Evolutionary conservation across 2,888 invertebrate genomes (phyloP), one percentile per base, ranked within the genome.

Genomic region (Antheraea yamamai): DNA sequence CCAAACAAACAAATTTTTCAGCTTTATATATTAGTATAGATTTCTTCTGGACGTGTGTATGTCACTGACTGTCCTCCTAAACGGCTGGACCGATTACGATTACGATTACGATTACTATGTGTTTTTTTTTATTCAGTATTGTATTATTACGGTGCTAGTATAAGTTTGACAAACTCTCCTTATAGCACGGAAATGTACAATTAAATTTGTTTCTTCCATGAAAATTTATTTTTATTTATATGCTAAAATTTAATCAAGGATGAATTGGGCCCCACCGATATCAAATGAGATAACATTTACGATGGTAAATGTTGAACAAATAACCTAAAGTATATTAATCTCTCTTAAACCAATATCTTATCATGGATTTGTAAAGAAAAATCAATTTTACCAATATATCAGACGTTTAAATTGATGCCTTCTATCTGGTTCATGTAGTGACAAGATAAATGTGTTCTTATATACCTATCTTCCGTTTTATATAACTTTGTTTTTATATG

Each of bases 401-500:
- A 39, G 8, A 39, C 39, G 39, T 70, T 39, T 20, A 39, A 70
- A 39, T 70, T 39, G 35, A 70, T 70, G n/a, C 70, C 39, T 35
- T n/a, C n/a, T 70, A n/a, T 39, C 35, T n/a, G 70, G 35, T 70
- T 70, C n/a, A 39, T 39, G 39, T 70, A n/a, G 10, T 23, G 39
- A 39, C 20, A 70, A 39, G 39, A 70, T 70, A 70, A 10, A n/a
- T 10, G 35, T n/a, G 20, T 35, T 39, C 20, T 6, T 39, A 39
- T 39, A 39, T 70, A 20, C n/a, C 39, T 39, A 18, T 68, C 7
- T 35, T 68, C 2, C 6, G 4, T 68, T 68, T 8, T 26, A 14
- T 66, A 30, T 16, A 30, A 51, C 51, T 51, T 68, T 66, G 74
- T 68, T 61, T 51, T 61, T 52, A 23, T 35, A 74, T 16, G n/a